Conservation (phyloP, 2,113 vertebrate species). For the Halichoeres trimaculatus region DNA sequence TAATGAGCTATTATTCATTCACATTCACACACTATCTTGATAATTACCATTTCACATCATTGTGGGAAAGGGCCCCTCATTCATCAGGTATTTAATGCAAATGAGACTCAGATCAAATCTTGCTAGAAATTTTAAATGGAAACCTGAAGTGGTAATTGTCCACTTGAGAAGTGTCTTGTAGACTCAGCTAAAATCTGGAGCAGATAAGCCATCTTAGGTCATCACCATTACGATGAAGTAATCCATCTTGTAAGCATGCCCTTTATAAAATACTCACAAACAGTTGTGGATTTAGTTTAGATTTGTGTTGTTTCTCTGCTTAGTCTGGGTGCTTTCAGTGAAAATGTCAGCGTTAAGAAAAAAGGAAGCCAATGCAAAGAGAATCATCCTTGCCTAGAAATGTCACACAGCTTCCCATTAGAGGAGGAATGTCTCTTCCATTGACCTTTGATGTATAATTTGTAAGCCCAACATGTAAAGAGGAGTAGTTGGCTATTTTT, state of each 20-base stretch:
- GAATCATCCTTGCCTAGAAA: constrained; percentile 22
- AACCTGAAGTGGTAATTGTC: constrained; percentile 62
- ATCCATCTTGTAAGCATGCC: constrained; percentile 37
- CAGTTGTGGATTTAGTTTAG: constrained; percentile 26
- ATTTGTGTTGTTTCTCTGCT: constrained; percentile 2
- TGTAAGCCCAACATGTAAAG: constrained; percentile 22
- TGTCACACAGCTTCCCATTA: constrained; percentile 49
- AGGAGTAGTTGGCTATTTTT: constrained; percentile 32
- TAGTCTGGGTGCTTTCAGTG: not conserved
- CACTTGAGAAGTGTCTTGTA: constrained; percentile 38
- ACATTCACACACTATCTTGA: constrained; percentile 38
- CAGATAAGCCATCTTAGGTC: constrained; percentile 40
- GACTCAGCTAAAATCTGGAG: constrained; percentile 40
- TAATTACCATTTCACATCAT: constrained; percentile 53
- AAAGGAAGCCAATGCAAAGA: not conserved
- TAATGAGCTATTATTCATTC: constrained; percentile 54
- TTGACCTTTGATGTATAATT: constrained; percentile 61
- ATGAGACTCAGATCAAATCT: constrained; percentile 41
- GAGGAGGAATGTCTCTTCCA: constrained; percentile 26
- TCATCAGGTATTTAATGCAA: constrained; percentile 44
- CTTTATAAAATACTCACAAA: constrained; percentile 17
- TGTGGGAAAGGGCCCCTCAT: constrained; percentile 39
- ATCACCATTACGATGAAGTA: constrained; percentile 36
- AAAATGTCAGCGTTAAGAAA: constrained; percentile 53
- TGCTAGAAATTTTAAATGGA: constrained; percentile 44